Percentiles rank a stretch among this genome's conserved stretches.
Evolutionary conservation across 2,797 vertebrate genomes (phyloP).

Genomic region (Menidia menidia): DNA sequence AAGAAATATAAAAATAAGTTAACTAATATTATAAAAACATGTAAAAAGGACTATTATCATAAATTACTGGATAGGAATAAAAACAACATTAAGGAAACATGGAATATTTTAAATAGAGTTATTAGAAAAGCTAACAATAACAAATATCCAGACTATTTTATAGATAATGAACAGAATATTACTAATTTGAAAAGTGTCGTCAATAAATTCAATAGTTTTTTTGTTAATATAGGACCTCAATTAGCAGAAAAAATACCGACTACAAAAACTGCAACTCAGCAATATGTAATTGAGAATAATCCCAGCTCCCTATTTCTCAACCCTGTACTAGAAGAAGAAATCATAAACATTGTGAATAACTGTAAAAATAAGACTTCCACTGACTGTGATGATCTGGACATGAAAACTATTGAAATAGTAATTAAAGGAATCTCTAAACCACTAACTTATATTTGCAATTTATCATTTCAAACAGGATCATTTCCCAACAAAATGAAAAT

Average conservation of each 20-base stretch:
- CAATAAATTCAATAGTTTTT: too few species aligned
- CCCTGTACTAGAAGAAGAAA: too few species aligned
- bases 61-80: neutral
- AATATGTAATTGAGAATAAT: neutral
- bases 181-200: neutral
- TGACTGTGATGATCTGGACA: too few species aligned
- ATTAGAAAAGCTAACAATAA: neutral
- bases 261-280: neutral
- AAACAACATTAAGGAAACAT: neutral
- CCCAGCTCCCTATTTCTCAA: neutral
- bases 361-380: too few species aligned
- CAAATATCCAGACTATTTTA: too few species aligned
- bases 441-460: too few species aligned
- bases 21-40: neutral
- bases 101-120: neutral
- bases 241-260: neutral
- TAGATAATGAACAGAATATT: neutral
- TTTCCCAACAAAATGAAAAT: constrained; percentile 2
- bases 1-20: neutral
- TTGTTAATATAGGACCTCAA: too few species aligned
- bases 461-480: too few species aligned
- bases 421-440: too few species aligned
- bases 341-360: too few species aligned
- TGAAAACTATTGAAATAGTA: too few species aligned
- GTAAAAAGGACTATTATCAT: neutral